Evolutionary conservation across 2,888 invertebrate genomes (phyloP).

Genomic region (Bombyx huttoni): DNA sequence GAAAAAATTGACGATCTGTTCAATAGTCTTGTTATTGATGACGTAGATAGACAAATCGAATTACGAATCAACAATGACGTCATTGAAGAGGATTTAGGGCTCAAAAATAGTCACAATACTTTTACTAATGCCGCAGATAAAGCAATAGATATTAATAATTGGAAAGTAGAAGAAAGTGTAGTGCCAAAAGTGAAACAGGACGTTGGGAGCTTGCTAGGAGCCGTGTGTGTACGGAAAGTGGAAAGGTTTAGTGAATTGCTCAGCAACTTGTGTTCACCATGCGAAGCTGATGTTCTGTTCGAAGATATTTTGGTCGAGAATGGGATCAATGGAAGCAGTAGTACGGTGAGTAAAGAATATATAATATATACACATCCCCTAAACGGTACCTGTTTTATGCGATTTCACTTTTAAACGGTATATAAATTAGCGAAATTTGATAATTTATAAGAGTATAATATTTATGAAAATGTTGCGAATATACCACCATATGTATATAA

Average conservation of each 20-base stretch:
- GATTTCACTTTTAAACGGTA: no score
- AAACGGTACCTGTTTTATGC: no score
- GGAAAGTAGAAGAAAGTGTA: slow-evolving; percentile 43
- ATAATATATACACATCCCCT: not conserved
- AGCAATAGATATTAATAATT: slow-evolving; percentile 30
- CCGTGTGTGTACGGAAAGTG: slow-evolving; percentile 65
- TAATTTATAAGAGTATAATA: no score
- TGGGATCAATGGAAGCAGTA: slow-evolving; percentile 41
- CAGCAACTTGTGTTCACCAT: slow-evolving; percentile 63
- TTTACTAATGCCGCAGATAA: slow-evolving; percentile 38
- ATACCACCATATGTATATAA: no score
- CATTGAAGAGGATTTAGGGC: slow-evolving; percentile 21
- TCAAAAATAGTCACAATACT: slow-evolving; percentile 43
- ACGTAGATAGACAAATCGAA: slow-evolving; percentile 22
- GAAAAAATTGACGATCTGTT: slow-evolving; percentile 54
- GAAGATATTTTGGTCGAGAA: slow-evolving; percentile 61
- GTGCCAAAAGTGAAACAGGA: slow-evolving; percentile 56
- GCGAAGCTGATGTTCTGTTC: slow-evolving; percentile 59
- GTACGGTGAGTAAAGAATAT: slow-evolving; percentile 32
- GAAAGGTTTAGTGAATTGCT: slow-evolving; percentile 67
- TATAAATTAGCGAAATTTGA: no score
- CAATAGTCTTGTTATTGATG: slow-evolving; percentile 42
- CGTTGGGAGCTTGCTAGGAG: slow-evolving; percentile 48
- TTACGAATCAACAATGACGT: slow-evolving; percentile 27
- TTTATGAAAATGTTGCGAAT: no score